Percentiles rank a stretch among this genome's conserved stretches.
phyloP scores from a whole-genome alignment of 2,113 vertebrate genomes.

The Saimiri boliviensis region DNA sequence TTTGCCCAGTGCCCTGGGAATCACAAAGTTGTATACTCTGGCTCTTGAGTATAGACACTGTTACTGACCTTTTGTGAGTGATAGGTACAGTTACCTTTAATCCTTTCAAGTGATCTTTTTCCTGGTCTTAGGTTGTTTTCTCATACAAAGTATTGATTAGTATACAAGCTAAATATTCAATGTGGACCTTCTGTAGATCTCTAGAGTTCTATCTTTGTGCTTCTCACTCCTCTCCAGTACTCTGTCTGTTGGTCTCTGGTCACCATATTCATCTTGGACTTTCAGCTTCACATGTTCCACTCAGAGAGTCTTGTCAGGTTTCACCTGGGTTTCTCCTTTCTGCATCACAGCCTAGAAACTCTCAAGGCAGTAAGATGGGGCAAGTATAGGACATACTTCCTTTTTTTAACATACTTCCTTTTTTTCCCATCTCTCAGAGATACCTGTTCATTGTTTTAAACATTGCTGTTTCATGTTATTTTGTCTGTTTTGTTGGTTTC shows the following conservation, averaged over 20 bases:
- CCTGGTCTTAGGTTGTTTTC: background rate
- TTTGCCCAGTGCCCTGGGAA: background rate
- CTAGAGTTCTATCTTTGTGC: background rate
- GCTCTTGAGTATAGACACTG: background rate
- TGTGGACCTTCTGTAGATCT: background rate
- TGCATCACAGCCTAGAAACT: background rate
- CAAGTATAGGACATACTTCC: background rate
- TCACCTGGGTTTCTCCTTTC: background rate
- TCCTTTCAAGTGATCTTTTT: background rate
- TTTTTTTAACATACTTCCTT: constrained; percentile 1
- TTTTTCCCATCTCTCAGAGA: background rate
- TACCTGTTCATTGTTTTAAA: background rate
- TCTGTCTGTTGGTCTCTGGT: background rate
- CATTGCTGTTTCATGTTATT: background rate
- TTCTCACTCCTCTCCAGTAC: background rate
- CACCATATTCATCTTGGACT: background rate
- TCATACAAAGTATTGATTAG: background rate
- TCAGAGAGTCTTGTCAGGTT: background rate
- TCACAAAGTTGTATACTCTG: background rate
- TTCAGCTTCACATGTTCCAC: background rate
- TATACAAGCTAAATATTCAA: background rate
- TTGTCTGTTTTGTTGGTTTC: background rate
- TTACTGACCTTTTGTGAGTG: background rate
- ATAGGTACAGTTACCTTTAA: background rate
- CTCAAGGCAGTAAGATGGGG: background rate